These are phyloP conservation scores for Chanos chanos DNA, from an alignment of 2,797 vertebrate species.

Conservation along the genomic window DNA sequence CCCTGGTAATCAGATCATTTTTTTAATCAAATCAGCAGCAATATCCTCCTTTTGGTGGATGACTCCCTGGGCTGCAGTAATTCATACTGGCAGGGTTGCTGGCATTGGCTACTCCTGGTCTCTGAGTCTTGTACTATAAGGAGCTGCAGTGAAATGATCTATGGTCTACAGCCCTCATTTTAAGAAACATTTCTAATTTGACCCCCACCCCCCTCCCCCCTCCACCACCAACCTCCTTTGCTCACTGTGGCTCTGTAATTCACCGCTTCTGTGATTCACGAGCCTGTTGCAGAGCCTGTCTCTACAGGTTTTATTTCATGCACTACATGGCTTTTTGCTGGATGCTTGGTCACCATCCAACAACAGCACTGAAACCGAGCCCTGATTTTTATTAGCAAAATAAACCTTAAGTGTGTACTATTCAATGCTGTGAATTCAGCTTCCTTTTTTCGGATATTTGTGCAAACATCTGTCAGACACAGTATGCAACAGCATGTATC, in stretches of 20 bases:
- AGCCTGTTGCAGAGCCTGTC: slow-evolving; percentile 49
- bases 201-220: slow-evolving; percentile 29
- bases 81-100: slow-evolving; percentile 40
- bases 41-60: slow-evolving; percentile 50
- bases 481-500: too few relatives aligned
- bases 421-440: too few relatives aligned
- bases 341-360: too few relatives aligned
- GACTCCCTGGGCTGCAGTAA: slow-evolving; percentile 44
- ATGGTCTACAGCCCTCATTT: slow-evolving; percentile 49
- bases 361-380: too few relatives aligned
- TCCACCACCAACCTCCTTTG: background rate
- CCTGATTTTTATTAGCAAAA: too few relatives aligned
- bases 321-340: slow-evolving; percentile 34
- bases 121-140: slow-evolving; percentile 1
- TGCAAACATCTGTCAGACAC: too few relatives aligned
- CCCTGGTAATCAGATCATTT: slow-evolving; percentile 21
- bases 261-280: slow-evolving; percentile 54
- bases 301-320: slow-evolving; percentile 50
- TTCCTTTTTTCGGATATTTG: too few relatives aligned
- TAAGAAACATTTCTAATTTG: slow-evolving; percentile 53
- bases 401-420: too few relatives aligned
- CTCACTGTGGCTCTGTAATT: slow-evolving; percentile 54
- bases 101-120: slow-evolving; percentile 32
- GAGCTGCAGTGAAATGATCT: slow-evolving; percentile 44
- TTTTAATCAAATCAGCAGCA: slow-evolving; percentile 58